Percentiles rank a stretch among this genome's conserved stretches.
These are phyloP conservation scores for Anas bahamensis DNA, from an alignment of 2,797 vertebrate species.

Conservation along the genomic window DNA sequence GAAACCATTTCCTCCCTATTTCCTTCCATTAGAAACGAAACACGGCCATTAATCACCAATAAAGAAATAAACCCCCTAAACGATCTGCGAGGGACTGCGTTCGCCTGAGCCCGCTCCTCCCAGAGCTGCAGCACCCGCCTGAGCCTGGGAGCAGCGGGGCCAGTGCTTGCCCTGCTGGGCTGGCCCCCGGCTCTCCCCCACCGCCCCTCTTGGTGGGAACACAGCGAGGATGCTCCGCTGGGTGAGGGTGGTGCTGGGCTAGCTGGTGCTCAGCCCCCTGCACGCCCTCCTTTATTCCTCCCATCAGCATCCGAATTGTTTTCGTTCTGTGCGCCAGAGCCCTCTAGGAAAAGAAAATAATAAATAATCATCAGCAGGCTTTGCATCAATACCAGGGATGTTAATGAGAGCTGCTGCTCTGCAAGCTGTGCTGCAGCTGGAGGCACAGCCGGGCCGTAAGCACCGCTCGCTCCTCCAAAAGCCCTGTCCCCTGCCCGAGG, in stretches of 20 bases:
- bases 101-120: not conserved
- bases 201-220: not conserved
- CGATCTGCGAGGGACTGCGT: not conserved
- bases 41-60: slow-evolving; percentile 47
- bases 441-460: not conserved
- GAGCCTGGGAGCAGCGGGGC: not conserved
- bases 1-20: slow-evolving; percentile 61
- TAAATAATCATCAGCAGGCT: not conserved
- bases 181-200: not conserved
- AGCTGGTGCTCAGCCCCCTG: not conserved
- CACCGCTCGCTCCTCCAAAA: not conserved
- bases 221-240: not conserved
- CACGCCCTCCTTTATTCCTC: not conserved
- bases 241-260: not conserved
- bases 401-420: not conserved
- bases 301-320: not conserved
- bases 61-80: slow-evolving; percentile 30
- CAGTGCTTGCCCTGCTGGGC: not conserved
- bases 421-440: not conserved
- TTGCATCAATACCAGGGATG: not conserved
- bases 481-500: not conserved
- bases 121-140: not conserved
- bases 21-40: slow-evolving; percentile 55
- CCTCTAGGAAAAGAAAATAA: not conserved
- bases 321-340: not conserved